Conservation (phyloP, 2,888 invertebrate species). For the Oscheius sp. region DNA sequence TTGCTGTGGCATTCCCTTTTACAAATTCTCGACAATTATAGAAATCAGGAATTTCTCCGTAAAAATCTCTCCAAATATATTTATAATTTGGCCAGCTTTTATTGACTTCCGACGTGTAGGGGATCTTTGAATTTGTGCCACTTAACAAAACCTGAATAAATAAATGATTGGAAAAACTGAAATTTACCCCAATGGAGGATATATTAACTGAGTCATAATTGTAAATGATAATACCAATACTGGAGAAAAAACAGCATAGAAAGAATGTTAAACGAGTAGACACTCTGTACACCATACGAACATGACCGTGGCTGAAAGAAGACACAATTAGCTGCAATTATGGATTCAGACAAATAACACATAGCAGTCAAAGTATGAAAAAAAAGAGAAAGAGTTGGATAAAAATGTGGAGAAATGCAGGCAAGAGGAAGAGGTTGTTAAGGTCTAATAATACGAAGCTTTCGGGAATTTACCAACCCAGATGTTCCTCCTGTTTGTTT, state of each 20-base stretch:
- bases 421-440: too few relatives aligned
- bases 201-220: not conserved
- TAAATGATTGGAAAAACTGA: not conserved
- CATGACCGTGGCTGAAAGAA: not conserved
- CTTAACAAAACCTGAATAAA: not conserved
- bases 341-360: too few relatives aligned
- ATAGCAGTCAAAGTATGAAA: too few relatives aligned
- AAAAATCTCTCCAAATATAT: slow-evolving; percentile 2
- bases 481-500: too few relatives aligned
- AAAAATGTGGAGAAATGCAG: too few relatives aligned
- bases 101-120: not conserved
- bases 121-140: not conserved
- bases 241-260: not conserved
- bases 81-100: slow-evolving; percentile 6
- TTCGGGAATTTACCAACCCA: too few relatives aligned
- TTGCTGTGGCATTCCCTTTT: not conserved
- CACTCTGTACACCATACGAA: slow-evolving; percentile 1
- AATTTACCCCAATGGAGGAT: not conserved
- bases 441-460: too few relatives aligned
- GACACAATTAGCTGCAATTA: too few relatives aligned
- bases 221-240: not conserved
- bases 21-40: slow-evolving; percentile 9
- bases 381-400: too few relatives aligned
- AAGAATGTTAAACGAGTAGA: not conserved
- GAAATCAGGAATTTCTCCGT: not conserved